Evolutionary conservation across 37 sponge, comb jelly and placozoan genomes (phyloP), one percentile per base, ranked within the genome.

Genomic region (Beroe ovata): DNA sequence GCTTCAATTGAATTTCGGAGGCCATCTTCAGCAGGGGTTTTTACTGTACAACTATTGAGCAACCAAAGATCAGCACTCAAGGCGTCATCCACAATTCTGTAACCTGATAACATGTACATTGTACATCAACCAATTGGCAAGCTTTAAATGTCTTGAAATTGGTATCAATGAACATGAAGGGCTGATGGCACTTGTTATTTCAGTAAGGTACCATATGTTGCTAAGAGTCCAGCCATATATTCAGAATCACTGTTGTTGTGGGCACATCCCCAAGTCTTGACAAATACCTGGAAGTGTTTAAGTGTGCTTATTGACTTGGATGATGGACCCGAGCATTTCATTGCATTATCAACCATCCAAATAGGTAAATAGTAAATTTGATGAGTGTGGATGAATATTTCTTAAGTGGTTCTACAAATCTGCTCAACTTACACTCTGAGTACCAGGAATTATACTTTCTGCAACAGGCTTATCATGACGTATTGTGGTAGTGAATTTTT

Each of bases 251-350:
- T 95, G 88, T 88, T 95, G 90, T 97, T 97, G 64, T 97, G 97
- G 3, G 97, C 91, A 62, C 97, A 97, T 8, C 97, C 97, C 97
- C 97, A 97, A 0, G 97, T 97, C 91, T 94, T 95, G 39, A 97
- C 54, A 90, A 91, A 97, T 59, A 97, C 63, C 63, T 62, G 63
- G 3, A 62, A 16, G 6, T 6, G 3, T 28, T 4, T 62, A 62
- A 16, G 18, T 58, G 18, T 58, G 18, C 16, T 18, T 11, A 19
- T 18, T 58, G 18, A 58, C 18, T 19, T 58, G 18, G 16, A 58
- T n/a, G n/a, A n/a, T n/a, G 59, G 18, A 58, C 11, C 11, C 59
- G 18, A 58, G 59, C 59, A 58, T 58, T 18, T 19, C 11, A 58
- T 18, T 18, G 59, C 11, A 58, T 58, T 58, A 58, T 19, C 59